A percentile compares a stretch with the other conserved stretches of the same genome.
Evolutionary conservation across 2,797 vertebrate genomes (phyloP).

Genomic region (Falco concolor): DNA sequence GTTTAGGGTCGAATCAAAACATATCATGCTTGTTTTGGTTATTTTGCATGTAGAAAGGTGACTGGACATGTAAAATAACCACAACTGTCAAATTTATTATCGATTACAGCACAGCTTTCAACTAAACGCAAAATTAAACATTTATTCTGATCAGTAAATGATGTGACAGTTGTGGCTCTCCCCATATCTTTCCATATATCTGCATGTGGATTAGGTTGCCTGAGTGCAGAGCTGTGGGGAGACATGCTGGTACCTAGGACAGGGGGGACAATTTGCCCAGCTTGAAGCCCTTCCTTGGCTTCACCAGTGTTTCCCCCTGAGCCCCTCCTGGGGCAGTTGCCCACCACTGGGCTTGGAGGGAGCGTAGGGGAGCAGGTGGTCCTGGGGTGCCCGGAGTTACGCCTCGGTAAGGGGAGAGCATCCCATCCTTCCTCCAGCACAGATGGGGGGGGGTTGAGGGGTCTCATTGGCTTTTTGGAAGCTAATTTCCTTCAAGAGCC

Average conservation of each 20-base stretch:
- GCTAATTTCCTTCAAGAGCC: fast-evolving
- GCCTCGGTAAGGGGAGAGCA: neutral
- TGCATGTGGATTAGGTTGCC: neutral
- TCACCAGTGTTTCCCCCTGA: neutral
- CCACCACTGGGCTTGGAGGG: fast-evolving
- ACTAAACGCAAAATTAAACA: conserved; percentile 56
- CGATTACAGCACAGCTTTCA: neutral
- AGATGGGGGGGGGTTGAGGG: fast-evolving
- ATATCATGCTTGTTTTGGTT: neutral
- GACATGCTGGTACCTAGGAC: neutral
- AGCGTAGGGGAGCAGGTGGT: neutral
- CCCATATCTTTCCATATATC: neutral
- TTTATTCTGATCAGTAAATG: conserved; percentile 52
- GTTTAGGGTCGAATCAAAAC: neutral
- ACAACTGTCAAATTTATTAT: conserved; percentile 26
- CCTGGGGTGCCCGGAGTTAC: too few species aligned
- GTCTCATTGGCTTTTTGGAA: neutral
- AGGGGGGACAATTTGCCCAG: neutral
- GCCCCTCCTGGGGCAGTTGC: neutral
- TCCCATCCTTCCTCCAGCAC: fast-evolving
- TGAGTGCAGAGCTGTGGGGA: neutral
- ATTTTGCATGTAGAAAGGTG: conserved; percentile 7
- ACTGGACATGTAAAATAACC: conserved; percentile 29
- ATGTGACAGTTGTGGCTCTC: conserved; percentile 3
- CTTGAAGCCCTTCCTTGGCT: neutral